Conservation (phyloP, 1,140 invertebrate species). For the Pseudoatta argentina region DNA sequence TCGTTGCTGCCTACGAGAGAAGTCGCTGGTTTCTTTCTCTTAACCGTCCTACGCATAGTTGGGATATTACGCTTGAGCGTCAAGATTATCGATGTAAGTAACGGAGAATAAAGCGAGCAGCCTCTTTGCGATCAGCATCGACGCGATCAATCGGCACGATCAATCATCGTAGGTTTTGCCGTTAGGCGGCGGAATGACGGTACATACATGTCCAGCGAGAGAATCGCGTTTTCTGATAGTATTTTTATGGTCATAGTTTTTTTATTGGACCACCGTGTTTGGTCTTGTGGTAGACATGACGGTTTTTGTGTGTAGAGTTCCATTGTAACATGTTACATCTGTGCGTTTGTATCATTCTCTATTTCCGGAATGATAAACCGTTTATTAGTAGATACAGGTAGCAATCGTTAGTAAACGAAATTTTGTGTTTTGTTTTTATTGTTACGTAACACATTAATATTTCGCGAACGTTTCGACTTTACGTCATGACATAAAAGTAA, state of each 20-base stretch:
- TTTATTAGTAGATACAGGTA: neutral
- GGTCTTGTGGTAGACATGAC: no score
- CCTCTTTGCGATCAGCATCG: constrained; percentile 62
- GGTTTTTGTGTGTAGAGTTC: neutral
- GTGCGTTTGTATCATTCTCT: neutral
- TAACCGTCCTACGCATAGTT: constrained; percentile 59
- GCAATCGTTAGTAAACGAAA: neutral
- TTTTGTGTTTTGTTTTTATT: neutral
- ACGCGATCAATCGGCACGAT: constrained; percentile 69
- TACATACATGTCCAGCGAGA: constrained; percentile 3
- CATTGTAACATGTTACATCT: neutral
- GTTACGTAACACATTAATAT: neutral
- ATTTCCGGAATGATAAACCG: neutral
- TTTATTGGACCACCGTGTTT: neutral
- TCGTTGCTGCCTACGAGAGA: constrained; percentile 24
- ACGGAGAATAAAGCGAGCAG: constrained; percentile 72
- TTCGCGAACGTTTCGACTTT: constrained; percentile 5
- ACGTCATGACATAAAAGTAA: constrained; percentile 27
- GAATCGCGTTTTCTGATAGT: neutral
- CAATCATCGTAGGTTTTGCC: constrained; percentile 50
- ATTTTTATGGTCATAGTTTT: neutral
- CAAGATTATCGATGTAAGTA: constrained; percentile 75
- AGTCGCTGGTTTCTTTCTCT: constrained; percentile 33
- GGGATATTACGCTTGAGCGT: constrained; percentile 67
- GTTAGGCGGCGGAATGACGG: constrained; percentile 19